A percentile compares a stretch with the other conserved stretches of the same genome.
Conservation (phyloP, 2,888 invertebrate genomes). For the Ophion ventricosus region DNA sequence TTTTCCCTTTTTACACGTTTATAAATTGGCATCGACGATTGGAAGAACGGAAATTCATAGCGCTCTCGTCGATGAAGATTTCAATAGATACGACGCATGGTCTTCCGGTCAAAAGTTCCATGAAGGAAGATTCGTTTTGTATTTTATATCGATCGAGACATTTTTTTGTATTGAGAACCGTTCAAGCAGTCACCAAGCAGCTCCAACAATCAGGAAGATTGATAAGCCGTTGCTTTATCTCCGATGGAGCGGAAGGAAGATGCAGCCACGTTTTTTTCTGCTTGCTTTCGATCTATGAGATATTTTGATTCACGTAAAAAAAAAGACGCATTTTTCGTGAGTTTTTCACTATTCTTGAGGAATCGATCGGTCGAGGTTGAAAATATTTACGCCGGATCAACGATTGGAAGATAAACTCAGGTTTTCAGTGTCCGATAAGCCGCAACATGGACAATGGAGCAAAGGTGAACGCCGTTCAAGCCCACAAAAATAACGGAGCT, state of each 20-base stretch:
- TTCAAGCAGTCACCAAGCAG: neutral
- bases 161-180: neutral
- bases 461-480: neutral
- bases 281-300: neutral
- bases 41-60: conserved; percentile 12
- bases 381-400: neutral
- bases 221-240: conserved; percentile 10
- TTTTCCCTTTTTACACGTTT: neutral
- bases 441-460: conserved; percentile 28
- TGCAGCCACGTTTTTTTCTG: neutral
- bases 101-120: neutral
- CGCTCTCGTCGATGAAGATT: conserved; percentile 16
- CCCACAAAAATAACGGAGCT: neutral
- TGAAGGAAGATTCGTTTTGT: neutral
- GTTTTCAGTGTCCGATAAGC: neutral
- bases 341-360: neutral
- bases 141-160: neutral
- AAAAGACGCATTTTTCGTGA: neutral
- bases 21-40: neutral
- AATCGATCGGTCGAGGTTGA: neutral
- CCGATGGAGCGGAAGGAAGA: conserved; percentile 8
- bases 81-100: neutral
- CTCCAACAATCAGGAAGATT: conserved; percentile 35
- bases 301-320: neutral
- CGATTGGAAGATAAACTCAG: conserved; percentile 24